These are phyloP conservation scores for Rachycentron canadum DNA, from an alignment of 2,797 vertebrate species.

Conservation along the genomic window DNA sequence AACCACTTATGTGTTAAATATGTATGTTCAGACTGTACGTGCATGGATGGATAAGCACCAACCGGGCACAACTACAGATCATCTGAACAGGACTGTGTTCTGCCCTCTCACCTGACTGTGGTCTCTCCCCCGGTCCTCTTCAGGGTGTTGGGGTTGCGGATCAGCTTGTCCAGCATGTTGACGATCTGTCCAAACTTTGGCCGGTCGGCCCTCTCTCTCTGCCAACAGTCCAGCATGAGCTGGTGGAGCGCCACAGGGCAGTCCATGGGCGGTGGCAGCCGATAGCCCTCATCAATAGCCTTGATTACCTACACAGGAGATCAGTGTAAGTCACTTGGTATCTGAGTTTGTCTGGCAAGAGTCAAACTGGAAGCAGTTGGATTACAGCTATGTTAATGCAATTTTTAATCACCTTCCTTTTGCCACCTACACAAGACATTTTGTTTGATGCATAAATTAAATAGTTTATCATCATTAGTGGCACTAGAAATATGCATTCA, in stretches of 20 bases:
- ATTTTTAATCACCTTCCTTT: slow-evolving; percentile 37
- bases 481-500: slow-evolving; percentile 31
- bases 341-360: background rate
- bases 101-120: slow-evolving; percentile 85
- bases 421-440: slow-evolving; percentile 23
- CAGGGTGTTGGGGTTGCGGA: slow-evolving; percentile 96
- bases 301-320: slow-evolving; percentile 91
- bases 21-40: background rate
- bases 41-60: background rate
- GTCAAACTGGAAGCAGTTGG: slow-evolving; percentile 6
- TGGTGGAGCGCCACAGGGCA: slow-evolving; percentile 97
- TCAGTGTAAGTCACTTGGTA: slow-evolving; percentile 20
- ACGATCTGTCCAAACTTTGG: slow-evolving; percentile 98
- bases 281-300: slow-evolving; percentile 97
- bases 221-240: slow-evolving; percentile 99
- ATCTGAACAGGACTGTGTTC: background rate
- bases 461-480: slow-evolving; percentile 43
- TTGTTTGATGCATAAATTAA: slow-evolving; percentile 27
- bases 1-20: too few species aligned
- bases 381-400: slow-evolving; percentile 15
- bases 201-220: slow-evolving; percentile 94
- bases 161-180: slow-evolving; percentile 99
- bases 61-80: background rate
- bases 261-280: slow-evolving; percentile 98
- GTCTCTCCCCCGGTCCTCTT: slow-evolving; percentile 94